These are phyloP conservation scores for Furcula furcula DNA, from an alignment of 2,888 invertebrate species.

Conservation along the genomic window DNA sequence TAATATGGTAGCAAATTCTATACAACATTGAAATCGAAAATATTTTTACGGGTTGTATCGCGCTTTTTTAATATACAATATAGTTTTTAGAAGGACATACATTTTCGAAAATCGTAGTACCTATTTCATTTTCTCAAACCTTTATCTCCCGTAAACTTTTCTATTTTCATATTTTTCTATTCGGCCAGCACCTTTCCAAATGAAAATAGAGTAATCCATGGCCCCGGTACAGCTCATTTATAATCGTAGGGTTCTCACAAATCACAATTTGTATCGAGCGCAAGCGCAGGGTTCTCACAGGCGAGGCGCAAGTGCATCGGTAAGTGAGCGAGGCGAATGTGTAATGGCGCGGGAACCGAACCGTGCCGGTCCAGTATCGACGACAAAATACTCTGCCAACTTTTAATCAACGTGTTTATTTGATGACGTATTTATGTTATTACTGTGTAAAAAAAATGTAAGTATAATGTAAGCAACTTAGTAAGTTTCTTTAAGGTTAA, in stretches of 20 bases:
- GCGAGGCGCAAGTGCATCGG: constrained; percentile 30
- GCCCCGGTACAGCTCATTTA: neutral
- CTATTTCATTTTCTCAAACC: neutral
- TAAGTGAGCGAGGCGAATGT: constrained; percentile 73
- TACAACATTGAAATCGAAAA: too few species aligned
- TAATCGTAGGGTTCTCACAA: neutral
- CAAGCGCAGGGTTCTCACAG: constrained; percentile 40
- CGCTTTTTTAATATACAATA: too few species aligned
- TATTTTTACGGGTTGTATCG: too few species aligned
- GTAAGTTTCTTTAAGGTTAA: too few species aligned
- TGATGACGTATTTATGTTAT: too few species aligned
- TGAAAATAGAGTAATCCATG: neutral
- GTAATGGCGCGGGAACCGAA: constrained; percentile 64
- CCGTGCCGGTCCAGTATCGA: constrained; percentile 6
- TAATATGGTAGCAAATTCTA: too few species aligned
- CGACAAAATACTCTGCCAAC: neutral
- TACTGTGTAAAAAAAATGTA: too few species aligned
- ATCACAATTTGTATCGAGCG: constrained; percentile 1
- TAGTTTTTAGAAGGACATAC: too few species aligned
- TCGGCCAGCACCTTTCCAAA: neutral
- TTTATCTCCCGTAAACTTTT: too few species aligned
- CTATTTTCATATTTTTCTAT: neutral
- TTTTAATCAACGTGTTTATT: neutral
- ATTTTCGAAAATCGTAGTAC: neutral
- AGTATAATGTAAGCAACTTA: too few species aligned